These are phyloP conservation scores for Galleria mellonella DNA, from an alignment of 1,140 invertebrate species.

Conservation along the genomic window DNA sequence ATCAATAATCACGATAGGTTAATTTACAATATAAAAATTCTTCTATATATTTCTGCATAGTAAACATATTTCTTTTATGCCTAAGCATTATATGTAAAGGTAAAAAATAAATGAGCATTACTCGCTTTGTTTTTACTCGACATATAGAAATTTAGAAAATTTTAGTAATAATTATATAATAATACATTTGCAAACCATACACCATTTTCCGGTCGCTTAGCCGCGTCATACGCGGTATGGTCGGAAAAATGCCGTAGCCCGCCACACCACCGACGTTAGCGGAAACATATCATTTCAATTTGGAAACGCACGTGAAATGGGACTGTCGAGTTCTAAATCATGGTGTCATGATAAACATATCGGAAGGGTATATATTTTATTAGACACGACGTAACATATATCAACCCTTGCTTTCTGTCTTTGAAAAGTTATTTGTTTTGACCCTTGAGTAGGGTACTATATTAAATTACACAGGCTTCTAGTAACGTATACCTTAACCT, in stretches of 20 bases:
- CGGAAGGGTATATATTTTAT: constrained; percentile 52
- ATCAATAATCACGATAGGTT: too few relatives aligned
- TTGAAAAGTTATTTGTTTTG: constrained; percentile 2
- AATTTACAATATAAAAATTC: too few relatives aligned
- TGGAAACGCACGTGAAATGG: constrained; percentile 51
- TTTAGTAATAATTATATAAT: too few relatives aligned
- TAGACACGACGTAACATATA: constrained; percentile 25
- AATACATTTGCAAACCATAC: constrained; percentile 28
- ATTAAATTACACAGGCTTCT: too few relatives aligned
- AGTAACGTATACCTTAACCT: too few relatives aligned
- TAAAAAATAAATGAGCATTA: too few relatives aligned
- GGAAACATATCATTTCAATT: constrained; percentile 70
- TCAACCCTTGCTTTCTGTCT: background rate
- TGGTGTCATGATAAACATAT: constrained; percentile 53
- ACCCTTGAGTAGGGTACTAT: too few relatives aligned
- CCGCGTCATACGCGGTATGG: constrained; percentile 51
- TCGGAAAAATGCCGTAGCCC: constrained; percentile 53
- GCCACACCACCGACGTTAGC: constrained; percentile 22
- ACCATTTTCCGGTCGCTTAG: constrained; percentile 44
- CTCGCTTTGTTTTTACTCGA: too few relatives aligned
- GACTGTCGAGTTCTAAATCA: constrained; percentile 53
- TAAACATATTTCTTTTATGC: too few relatives aligned
- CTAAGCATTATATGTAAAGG: too few relatives aligned
- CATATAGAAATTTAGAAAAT: too few relatives aligned
- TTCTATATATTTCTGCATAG: too few relatives aligned